Base-by-base conservation (phyloP, 2,797 vertebrate species). In the Bradypus variegatus region DNA sequence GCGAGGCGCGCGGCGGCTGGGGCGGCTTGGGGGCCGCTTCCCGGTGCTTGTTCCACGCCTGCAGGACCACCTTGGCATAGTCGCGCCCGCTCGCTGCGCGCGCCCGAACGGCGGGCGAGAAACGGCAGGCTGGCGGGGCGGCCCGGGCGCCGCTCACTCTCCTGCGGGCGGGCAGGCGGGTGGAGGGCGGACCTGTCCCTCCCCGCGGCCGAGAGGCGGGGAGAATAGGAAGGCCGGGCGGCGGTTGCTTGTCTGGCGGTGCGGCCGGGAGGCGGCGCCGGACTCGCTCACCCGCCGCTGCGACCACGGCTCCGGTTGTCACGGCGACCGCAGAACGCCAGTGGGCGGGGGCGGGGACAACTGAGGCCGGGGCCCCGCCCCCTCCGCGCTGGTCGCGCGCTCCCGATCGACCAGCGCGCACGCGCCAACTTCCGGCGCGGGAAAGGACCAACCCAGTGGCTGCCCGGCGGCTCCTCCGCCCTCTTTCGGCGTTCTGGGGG, bases 31-130 rank as follows among this genome's bases (percentile, higher is more conserved):
- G 79, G 79, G 88, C 83, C 75, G 76, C 86, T 75, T 95, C 95
- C 72, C 95, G 94, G 70, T 94, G 95, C 93, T 93, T 92, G 94
- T 38, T 95, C 93, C 90, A 94, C 89, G 95, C 93, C 95, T 89
- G 96, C 96, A 94, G 93, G 96, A 96, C 95, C 95, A 96, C 96
- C 94, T 95, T 95, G 76, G 95, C 96, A 96, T 96, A 90, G 94
- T 95, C 95, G 94, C 94, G 75, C 86, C 89, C 91, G 92, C 95
- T 91, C 78, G 88, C 96, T 96, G 96, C 95, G 93, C 86, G 95
- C 92, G 95, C 95, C 96, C 95, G 95, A 76, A 87, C 96, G 93
- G 97, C 96, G 86, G 94, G 95, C 81, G 91, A 89, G 84, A 79
- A 79, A 91, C 88, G 29, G 89, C 93, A 80, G 94, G 95, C 82